Conservation (phyloP, 1,140 invertebrate species). For the Trachymyrmex cornetzi region DNA sequence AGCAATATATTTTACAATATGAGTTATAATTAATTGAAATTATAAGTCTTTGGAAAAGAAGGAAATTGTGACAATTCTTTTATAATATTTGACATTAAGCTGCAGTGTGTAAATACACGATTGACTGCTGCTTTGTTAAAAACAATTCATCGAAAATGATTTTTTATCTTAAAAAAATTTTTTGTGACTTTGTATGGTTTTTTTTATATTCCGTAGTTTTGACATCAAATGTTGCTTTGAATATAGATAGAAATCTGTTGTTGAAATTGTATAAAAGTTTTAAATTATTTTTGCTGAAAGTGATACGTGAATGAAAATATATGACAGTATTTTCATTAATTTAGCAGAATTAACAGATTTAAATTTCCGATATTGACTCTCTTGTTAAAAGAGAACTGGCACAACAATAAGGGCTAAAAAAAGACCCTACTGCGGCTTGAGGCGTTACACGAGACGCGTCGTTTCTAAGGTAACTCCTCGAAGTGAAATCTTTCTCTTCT, state of each 20-base stretch:
- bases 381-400: conserved; percentile 44
- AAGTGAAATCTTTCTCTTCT: conserved; percentile 40
- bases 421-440: neutral
- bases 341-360: neutral
- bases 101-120: neutral
- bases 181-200: neutral
- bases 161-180: neutral
- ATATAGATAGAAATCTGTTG: neutral
- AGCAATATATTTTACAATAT: too few species aligned
- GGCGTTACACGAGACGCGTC: conserved; percentile 52
- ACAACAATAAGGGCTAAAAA: neutral
- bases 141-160: neutral
- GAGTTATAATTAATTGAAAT: neutral
- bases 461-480: conserved; percentile 41
- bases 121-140: neutral
- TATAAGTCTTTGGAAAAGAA: neutral
- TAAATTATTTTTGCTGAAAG: neutral
- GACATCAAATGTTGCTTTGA: neutral
- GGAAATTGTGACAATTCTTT: neutral
- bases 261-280: neutral
- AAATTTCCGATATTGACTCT: conserved; percentile 26
- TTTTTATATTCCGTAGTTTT: neutral
- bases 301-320: neutral
- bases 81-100: neutral
- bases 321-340: conserved; percentile 15